Percentiles rank a stretch among this genome's conserved stretches.
phyloP scores from a whole-genome alignment of 2,888 invertebrate species.

The Apotomis turbidana region DNA sequence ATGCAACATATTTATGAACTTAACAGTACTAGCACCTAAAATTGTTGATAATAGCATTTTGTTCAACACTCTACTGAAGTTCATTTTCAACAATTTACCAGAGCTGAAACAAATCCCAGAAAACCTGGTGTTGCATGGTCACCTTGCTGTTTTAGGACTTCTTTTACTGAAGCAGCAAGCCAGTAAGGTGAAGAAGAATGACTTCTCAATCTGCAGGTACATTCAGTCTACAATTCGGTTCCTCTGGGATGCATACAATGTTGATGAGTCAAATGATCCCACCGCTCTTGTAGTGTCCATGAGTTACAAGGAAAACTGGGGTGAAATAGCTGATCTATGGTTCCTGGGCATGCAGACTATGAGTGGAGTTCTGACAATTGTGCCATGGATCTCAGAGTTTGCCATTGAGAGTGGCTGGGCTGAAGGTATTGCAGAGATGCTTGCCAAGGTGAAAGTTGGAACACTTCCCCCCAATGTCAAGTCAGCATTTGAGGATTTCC shows the following conservation, averaged over 20 bases:
- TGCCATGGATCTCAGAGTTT: slow-evolving; percentile 96
- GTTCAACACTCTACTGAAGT: slow-evolving; percentile 92
- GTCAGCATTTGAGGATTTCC: slow-evolving; percentile 95
- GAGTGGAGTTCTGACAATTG: slow-evolving; percentile 90
- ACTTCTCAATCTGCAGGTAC: slow-evolving; percentile 94
- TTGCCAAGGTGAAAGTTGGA: slow-evolving; percentile 92
- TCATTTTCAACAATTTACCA: slow-evolving; percentile 92
- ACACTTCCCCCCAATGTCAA: slow-evolving; percentile 92
- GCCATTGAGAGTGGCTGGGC: slow-evolving; percentile 97
- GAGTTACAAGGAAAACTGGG: slow-evolving; percentile 94
- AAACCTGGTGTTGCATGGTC: slow-evolving; percentile 93
- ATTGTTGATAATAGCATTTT: slow-evolving; percentile 90
- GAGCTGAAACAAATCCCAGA: slow-evolving; percentile 92
- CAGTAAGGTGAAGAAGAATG: slow-evolving; percentile 92
- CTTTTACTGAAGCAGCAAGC: slow-evolving; percentile 92
- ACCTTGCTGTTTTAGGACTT: slow-evolving; percentile 92
- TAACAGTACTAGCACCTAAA: slow-evolving; percentile 94
- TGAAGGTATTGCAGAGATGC: slow-evolving; percentile 91
- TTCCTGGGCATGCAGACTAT: slow-evolving; percentile 97
- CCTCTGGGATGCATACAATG: slow-evolving; percentile 95
- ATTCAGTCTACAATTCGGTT: slow-evolving; percentile 95
- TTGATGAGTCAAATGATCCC: slow-evolving; percentile 94
- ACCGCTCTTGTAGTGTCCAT: slow-evolving; percentile 92
- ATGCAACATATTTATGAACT: slow-evolving; percentile 96
- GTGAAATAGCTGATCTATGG: slow-evolving; percentile 95